Conservation (phyloP, 2,797 vertebrate genomes). For the Aphelocoma californica region DNA sequence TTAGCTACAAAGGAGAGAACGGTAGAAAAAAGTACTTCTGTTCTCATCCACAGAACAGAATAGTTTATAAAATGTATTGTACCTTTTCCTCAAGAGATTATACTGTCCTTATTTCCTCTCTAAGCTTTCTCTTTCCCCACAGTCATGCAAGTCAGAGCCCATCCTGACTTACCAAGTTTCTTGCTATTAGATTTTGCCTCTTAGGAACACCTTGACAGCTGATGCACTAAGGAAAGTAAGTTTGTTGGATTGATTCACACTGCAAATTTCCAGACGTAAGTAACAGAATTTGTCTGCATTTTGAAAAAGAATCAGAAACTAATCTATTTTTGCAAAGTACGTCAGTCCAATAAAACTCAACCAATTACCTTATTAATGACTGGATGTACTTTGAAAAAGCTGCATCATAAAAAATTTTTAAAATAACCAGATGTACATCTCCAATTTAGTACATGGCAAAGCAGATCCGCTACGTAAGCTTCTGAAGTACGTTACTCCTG, state of each 20-base stretch:
- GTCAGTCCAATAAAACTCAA: neutral
- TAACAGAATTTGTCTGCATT: neutral
- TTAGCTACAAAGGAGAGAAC: neutral
- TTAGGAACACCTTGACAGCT: neutral
- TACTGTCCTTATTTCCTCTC: neutral
- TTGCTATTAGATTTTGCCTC: neutral
- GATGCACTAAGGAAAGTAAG: neutral
- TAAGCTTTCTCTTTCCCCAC: neutral
- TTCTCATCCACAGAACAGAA: neutral
- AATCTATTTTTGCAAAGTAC: neutral
- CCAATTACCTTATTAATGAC: neutral
- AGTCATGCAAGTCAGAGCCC: neutral
- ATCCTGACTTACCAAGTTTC: neutral
- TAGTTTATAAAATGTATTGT: neutral
- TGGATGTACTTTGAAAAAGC: neutral
- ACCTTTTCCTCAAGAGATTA: neutral
- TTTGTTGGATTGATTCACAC: neutral
- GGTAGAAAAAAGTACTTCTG: neutral
- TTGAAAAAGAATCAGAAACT: neutral
- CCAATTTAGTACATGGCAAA: neutral
- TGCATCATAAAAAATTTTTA: neutral
- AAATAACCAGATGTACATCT: neutral
- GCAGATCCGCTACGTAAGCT: accelerated
- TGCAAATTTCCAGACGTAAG: neutral
- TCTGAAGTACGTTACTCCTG: neutral